Evolutionary conservation across 1,140 invertebrate genomes (phyloP).

Genomic region (Drosophila lowei): DNA sequence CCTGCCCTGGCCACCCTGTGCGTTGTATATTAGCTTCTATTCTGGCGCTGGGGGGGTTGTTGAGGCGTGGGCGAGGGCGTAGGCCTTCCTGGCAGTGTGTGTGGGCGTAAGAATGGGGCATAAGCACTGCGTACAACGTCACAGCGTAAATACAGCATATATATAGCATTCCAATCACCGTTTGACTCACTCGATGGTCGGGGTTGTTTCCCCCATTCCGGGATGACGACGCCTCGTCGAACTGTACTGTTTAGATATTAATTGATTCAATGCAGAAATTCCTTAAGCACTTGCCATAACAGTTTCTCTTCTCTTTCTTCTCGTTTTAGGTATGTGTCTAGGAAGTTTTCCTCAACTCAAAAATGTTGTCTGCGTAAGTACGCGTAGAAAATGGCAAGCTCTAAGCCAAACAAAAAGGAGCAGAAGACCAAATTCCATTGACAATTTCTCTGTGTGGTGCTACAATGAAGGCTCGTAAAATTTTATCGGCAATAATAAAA

Average conservation of each 20-base stretch:
- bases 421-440: constrained; percentile 42
- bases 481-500: constrained; percentile 76
- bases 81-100: constrained; percentile 2
- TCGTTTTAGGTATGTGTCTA: constrained; percentile 19
- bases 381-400: constrained; percentile 22
- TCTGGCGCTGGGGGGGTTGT: background rate
- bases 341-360: constrained; percentile 18
- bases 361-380: constrained; percentile 11
- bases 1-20: background rate
- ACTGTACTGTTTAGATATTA: constrained; percentile 38
- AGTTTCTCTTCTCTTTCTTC: background rate
- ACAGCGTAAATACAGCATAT: constrained; percentile 50
- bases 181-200: constrained; percentile 11
- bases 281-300: constrained; percentile 34
- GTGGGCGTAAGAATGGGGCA: background rate
- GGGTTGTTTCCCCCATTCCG: constrained; percentile 18
- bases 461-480: constrained; percentile 76
- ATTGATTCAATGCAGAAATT: constrained; percentile 57
- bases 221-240: constrained; percentile 4
- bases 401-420: constrained; percentile 16
- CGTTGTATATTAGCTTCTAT: constrained; percentile 8
- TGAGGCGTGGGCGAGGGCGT: constrained; percentile 8
- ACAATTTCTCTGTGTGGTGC: constrained; percentile 60
- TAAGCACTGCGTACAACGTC: constrained; percentile 49
- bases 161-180: constrained; percentile 6